phyloP scores from a whole-genome alignment of 2,113 vertebrate species.

The Syrmaticus mikado region DNA sequence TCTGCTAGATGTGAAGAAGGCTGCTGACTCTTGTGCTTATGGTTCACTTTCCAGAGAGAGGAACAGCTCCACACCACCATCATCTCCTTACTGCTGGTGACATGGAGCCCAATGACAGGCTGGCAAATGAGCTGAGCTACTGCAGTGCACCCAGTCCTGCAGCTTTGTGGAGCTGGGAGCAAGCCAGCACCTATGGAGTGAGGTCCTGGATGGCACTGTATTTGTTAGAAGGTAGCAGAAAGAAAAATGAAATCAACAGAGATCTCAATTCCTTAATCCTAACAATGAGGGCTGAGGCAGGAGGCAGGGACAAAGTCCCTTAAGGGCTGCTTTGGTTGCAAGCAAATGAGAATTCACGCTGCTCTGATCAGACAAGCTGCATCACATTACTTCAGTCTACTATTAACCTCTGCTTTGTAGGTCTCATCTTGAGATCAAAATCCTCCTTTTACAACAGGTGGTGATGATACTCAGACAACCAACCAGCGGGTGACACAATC shows the following conservation, averaged over 20 bases:
- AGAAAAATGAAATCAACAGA: neutral
- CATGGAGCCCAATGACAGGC: fast-evolving
- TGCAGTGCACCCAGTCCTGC: neutral
- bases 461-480: neutral
- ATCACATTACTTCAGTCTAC: neutral
- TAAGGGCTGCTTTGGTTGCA: neutral
- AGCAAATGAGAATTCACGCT: neutral
- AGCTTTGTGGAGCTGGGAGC: neutral
- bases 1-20: neutral
- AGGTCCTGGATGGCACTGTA: neutral
- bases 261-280: neutral
- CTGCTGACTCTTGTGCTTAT: neutral
- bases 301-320: neutral
- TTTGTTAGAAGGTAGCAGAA: neutral
- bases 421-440: neutral
- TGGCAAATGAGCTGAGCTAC: neutral
- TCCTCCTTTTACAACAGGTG: neutral
- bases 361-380: neutral
- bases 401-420: neutral
- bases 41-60: neutral
- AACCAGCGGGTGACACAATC: neutral
- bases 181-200: neutral
- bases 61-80: neutral
- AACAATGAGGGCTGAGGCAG: neutral
- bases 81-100: neutral